Conservation (phyloP, 2,888 invertebrate genomes). For the Agonopterix arenella region DNA sequence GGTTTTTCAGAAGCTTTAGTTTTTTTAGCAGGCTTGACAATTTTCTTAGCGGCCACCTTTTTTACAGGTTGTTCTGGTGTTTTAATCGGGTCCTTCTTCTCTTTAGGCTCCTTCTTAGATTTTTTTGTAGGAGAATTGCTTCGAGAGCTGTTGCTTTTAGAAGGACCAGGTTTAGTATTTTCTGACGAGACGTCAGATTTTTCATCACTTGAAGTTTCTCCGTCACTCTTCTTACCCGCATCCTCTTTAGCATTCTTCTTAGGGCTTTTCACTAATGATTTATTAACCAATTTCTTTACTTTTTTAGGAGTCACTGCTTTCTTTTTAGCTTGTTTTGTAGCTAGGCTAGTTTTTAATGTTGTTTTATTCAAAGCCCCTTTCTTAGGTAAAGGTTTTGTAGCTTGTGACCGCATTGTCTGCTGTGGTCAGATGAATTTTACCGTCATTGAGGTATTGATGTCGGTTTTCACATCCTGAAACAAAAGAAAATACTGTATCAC, state of each 20-base stretch:
- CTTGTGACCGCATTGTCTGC: constrained; percentile 70
- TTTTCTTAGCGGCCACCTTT: constrained; percentile 38
- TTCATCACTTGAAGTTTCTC: constrained; percentile 30
- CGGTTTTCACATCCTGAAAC: constrained; percentile 64
- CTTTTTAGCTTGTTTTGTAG: constrained; percentile 44
- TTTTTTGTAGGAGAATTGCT: constrained; percentile 52
- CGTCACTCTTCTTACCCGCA: constrained; percentile 34
- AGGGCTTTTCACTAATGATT: constrained; percentile 40
- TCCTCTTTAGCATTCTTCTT: constrained; percentile 48
- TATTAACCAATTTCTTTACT: constrained; percentile 44
- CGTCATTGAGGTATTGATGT: constrained; percentile 52
- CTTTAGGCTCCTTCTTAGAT: constrained; percentile 49
- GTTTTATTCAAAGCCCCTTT: constrained; percentile 61
- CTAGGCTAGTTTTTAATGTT: constrained; percentile 41
- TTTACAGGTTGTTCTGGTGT: constrained; percentile 25
- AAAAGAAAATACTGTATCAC: constrained; percentile 27
- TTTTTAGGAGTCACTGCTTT: constrained; percentile 49
- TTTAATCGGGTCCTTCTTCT: constrained; percentile 57
- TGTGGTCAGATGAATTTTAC: constrained; percentile 46
- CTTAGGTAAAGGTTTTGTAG: constrained; percentile 63
- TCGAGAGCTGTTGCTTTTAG: constrained; percentile 34
- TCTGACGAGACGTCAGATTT: constrained; percentile 38
- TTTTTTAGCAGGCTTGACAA: constrained; percentile 31
- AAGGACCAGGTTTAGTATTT: constrained; percentile 33
- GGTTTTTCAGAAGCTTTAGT: constrained; percentile 28